A percentile compares a stretch with the other conserved stretches of the same genome.
Conservation (phyloP, 35 echinoderm and acorn worm genomes). For the Holothuria glaberrima region DNA sequence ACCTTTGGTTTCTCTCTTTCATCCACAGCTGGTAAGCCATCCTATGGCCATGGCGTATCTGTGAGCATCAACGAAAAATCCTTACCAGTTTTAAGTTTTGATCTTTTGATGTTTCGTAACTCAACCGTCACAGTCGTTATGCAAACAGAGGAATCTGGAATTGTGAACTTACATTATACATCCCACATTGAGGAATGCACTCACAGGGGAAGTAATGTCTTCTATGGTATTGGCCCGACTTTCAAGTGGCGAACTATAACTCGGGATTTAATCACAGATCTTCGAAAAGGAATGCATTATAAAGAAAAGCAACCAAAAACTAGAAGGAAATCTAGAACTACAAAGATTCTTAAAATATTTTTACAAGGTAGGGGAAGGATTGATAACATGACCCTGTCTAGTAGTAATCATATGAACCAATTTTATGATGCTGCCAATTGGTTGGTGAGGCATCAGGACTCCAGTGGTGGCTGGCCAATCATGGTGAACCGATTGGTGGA, state of each 20-base stretch:
- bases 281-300: constrained; percentile 72
- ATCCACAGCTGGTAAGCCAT: constrained; percentile 36
- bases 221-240: constrained; percentile 73
- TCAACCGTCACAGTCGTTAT: constrained; percentile 68
- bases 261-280: constrained; percentile 70
- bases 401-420: constrained; percentile 78
- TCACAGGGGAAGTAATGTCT: constrained; percentile 53
- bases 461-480: constrained; percentile 86
- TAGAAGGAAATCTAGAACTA: constrained; percentile 50
- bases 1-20: neutral
- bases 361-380: constrained; percentile 76
- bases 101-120: constrained; percentile 69
- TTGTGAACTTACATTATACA: constrained; percentile 67
- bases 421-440: constrained; percentile 85
- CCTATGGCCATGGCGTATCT: constrained; percentile 61
- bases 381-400: constrained; percentile 78
- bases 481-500: constrained; percentile 67
- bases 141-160: constrained; percentile 66
- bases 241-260: constrained; percentile 78
- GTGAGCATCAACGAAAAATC: constrained; percentile 48
- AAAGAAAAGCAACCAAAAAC: constrained; percentile 54
- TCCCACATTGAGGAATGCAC: constrained; percentile 45
- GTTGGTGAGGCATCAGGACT: constrained; percentile 81
- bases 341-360: constrained; percentile 66
- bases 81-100: constrained; percentile 66